Evolutionary conservation across 1,140 invertebrate genomes (phyloP).

Genomic region (Drosophila simulans): DNA sequence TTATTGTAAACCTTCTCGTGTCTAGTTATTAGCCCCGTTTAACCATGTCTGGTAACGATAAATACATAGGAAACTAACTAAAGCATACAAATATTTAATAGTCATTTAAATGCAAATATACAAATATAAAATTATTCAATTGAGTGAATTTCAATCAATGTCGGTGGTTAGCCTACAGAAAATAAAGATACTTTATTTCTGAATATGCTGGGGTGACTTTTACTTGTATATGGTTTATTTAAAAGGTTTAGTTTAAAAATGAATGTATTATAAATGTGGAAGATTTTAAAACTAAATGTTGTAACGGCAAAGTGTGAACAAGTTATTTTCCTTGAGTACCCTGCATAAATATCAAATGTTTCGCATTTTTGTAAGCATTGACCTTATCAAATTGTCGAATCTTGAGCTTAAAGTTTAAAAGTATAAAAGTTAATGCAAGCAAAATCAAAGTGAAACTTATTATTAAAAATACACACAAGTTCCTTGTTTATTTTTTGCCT

Average conservation of each 20-base stretch:
- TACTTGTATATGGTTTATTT: too few relatives aligned
- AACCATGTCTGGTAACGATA: conserved; percentile 66
- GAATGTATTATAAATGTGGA: too few relatives aligned
- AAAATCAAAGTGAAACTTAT: background rate
- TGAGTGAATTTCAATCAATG: background rate
- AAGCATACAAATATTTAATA: conserved; percentile 62
- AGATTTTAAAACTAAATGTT: too few relatives aligned
- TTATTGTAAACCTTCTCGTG: conserved; percentile 51
- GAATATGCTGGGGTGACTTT: background rate
- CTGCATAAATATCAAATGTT: background rate
- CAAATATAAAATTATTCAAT: conserved; percentile 47
- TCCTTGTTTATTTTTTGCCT: background rate
- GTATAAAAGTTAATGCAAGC: too few relatives aligned
- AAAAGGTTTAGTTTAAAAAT: too few relatives aligned
- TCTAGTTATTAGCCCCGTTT: conserved; percentile 74
- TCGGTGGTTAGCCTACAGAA: too few relatives aligned
- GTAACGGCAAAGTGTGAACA: background rate
- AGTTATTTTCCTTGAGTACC: background rate
- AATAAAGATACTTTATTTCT: background rate
- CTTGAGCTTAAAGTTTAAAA: too few relatives aligned
- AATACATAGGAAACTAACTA: conserved; percentile 59
- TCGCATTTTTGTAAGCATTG: background rate
- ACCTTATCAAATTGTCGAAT: background rate
- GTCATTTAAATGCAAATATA: conserved; percentile 59
- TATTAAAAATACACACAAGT: background rate